Evolutionary conservation across 2,888 invertebrate species (phyloP), one percentile per base, ranked within the genome.

Genomic region (Idaea aversata): DNA sequence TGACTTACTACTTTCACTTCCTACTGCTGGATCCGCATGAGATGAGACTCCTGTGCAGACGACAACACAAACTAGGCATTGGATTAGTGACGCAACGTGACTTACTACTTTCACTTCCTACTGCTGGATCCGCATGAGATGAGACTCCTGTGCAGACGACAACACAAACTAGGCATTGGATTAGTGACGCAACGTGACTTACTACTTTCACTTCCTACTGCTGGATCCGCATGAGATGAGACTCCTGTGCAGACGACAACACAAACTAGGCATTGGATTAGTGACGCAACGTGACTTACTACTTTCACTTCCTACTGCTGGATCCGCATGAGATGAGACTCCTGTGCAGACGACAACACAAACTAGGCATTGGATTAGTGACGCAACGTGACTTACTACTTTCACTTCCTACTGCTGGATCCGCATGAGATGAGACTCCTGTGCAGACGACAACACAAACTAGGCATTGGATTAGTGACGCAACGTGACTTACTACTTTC

Each of bases 261-360:
- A 47, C 47, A 71, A 75, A 72, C 74, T 75, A 73, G 70, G 69
- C 67, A 67, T 69, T 69, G 66, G 65, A 68, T 70, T 57, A 61
- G 67, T 72, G 75, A 73, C 70, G 73, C 72, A 76, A 74, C 66
- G 7, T 34, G 58, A 34, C 61, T 65, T 65, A 70, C 65, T 65
- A 70, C 75, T 76, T 76, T 76, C 76, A 74, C 76, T 73, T 73
- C 68, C 72, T 68, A 64, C 66, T 66, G 63, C 59, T 70, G 70
- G 69, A 73, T 25, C 25, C 25, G 3, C 70, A 67, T 70, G 65
- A 70, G 66, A 68, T 71, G 69, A 74, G 73, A 63, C 66, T 64
- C 65, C 61, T 64, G 65, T 61, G 15, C 36, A 25, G 25, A 25
- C 25, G 25, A 25, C n/a, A 47, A 13, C 47, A 47, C 47, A 71